Conservation (phyloP, 2,797 vertebrate genomes). For the Pseudotriccus pelzelni region DNA sequence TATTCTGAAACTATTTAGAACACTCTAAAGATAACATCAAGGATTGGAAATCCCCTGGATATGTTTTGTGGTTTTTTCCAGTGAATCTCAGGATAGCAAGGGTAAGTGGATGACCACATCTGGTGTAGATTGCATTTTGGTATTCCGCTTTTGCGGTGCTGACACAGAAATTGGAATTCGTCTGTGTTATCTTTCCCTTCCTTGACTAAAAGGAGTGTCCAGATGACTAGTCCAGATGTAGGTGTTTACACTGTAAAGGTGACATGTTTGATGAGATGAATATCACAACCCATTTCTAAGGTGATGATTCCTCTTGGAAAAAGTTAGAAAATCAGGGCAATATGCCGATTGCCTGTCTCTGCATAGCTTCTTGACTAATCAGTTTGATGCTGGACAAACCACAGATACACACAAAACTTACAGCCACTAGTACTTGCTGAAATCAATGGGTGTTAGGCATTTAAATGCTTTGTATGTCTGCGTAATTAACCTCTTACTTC, state of each 20-base stretch:
- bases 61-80: neutral
- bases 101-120: slow-evolving; percentile 36
- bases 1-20: slow-evolving; percentile 27
- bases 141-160: neutral
- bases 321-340: neutral
- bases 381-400: neutral
- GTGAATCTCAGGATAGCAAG: slow-evolving; percentile 25
- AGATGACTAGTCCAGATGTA: neutral
- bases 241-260: neutral
- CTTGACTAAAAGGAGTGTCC: neutral
- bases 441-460: neutral
- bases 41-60: slow-evolving; percentile 65
- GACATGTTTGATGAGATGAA: neutral
- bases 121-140: neutral
- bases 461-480: neutral
- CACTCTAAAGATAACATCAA: slow-evolving; percentile 60
- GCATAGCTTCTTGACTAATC: neutral
- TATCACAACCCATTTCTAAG: neutral
- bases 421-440: rapidly evolving
- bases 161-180: neutral
- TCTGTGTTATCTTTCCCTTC: neutral
- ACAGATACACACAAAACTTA: neutral
- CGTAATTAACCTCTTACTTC: neutral
- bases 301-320: neutral
- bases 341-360: neutral